Percentiles rank a stretch among this genome's conserved stretches.
These are phyloP conservation scores for Rhipidura dahli DNA, from an alignment of 2,113 vertebrate species.

Conservation along the genomic window DNA sequence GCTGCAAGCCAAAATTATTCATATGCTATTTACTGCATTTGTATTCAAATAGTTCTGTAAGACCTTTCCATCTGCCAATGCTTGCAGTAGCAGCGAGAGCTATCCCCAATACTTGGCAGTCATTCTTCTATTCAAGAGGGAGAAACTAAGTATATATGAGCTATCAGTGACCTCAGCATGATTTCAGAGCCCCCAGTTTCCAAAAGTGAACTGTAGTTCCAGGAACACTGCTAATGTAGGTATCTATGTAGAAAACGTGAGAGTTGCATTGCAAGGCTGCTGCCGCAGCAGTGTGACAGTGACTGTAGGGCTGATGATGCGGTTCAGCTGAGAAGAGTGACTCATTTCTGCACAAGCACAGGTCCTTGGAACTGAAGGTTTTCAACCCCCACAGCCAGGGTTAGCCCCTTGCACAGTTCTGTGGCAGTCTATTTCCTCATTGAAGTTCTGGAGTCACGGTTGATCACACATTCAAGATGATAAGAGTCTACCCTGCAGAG, in stretches of 20 bases:
- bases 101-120: background rate
- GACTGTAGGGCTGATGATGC: background rate
- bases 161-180: background rate
- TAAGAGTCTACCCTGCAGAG: slow-evolving; percentile 17
- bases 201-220: background rate
- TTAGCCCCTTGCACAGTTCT: background rate
- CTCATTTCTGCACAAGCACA: background rate
- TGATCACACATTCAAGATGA: slow-evolving; percentile 38
- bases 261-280: rapidly evolving
- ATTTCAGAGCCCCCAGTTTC: background rate
- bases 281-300: background rate
- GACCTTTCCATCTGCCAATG: background rate
- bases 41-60: background rate
- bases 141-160: background rate
- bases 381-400: background rate
- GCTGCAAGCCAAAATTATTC: background rate
- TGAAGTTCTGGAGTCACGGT: slow-evolving; percentile 36
- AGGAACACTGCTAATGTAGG: background rate
- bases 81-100: background rate
- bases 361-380: background rate
- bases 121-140: background rate
- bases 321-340: background rate
- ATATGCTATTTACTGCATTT: background rate
- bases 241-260: background rate
- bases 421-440: background rate